phyloP scores from a whole-genome alignment of 2,888 invertebrate genomes.

The Leptinotarsa juncta region DNA sequence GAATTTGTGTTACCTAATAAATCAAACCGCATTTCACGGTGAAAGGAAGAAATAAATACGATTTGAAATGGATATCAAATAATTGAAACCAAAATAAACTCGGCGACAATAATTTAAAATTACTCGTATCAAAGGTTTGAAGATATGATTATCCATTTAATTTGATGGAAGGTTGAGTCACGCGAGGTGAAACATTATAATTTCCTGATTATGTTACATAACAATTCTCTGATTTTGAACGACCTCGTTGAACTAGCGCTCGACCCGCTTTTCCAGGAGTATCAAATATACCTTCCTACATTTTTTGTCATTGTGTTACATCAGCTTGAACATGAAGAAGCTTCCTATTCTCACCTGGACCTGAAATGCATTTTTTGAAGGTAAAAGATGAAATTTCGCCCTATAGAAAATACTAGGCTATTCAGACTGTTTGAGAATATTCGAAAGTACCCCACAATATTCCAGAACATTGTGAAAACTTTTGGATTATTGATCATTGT shows the following conservation, averaged over 20 bases:
- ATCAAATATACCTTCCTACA: no score
- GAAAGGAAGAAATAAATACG: neutral
- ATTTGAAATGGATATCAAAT: neutral
- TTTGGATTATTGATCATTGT: no score
- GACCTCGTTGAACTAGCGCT: constrained; percentile 16
- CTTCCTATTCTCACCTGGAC: no score
- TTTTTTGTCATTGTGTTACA: no score
- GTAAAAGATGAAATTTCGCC: no score
- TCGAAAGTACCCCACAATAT: no score
- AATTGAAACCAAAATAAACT: neutral
- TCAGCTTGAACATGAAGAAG: no score
- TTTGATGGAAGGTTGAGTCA: constrained; percentile 32
- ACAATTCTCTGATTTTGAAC: constrained; percentile 20
- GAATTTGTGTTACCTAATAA: neutral
- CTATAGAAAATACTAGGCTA: no score
- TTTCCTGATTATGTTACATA: constrained; percentile 31
- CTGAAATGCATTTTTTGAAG: no score
- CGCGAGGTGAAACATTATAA: constrained; percentile 33
- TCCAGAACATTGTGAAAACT: no score
- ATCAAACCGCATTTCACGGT: neutral
- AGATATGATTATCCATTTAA: constrained; percentile 10
- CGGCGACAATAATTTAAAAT: constrained; percentile 16
- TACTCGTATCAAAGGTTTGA: neutral
- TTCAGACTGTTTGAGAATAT: no score
- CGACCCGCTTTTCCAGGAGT: no score